phyloP scores from a whole-genome alignment of 2,113 vertebrate species.

The Nycticorax nycticorax region DNA sequence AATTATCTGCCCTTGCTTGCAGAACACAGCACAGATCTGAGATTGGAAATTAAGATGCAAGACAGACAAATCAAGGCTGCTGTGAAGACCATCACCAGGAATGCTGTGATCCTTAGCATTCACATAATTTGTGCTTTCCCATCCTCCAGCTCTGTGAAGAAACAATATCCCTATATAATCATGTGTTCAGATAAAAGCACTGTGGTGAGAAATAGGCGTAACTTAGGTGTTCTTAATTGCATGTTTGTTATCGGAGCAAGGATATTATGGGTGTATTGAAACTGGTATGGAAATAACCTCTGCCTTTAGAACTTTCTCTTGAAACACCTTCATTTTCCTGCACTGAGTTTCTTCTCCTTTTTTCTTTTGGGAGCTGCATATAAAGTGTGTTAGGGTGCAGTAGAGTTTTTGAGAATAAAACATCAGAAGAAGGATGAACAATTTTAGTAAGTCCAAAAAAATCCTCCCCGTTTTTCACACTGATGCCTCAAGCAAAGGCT shows the following conservation, averaged over 20 bases:
- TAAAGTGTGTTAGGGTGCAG: not conserved
- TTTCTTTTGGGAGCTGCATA: not conserved
- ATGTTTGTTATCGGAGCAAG: not conserved
- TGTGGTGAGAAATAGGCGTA: not conserved
- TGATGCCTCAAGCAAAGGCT: constrained; percentile 32
- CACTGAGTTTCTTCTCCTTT: not conserved
- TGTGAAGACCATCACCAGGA: not conserved
- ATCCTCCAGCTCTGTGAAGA: not conserved
- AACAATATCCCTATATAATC: not conserved
- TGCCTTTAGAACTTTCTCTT: not conserved
- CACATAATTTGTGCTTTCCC: not conserved
- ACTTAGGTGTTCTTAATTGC: not conserved
- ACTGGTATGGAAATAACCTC: not conserved
- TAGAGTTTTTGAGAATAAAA: not conserved
- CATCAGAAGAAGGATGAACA: constrained; percentile 7
- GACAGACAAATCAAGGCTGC: not conserved
- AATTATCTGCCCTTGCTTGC: not conserved
- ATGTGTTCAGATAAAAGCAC: not conserved
- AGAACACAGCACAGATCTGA: not conserved
- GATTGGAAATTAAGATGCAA: not conserved
- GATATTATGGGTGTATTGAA: not conserved
- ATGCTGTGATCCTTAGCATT: not conserved
- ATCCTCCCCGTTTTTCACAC: not conserved
- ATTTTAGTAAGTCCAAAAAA: constrained; percentile 19
- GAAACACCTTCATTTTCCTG: not conserved